Percentiles rank a stretch among this genome's conserved stretches.
phyloP scores from a whole-genome alignment of 2,888 invertebrate genomes.

The Chrysolina oricalcia region DNA sequence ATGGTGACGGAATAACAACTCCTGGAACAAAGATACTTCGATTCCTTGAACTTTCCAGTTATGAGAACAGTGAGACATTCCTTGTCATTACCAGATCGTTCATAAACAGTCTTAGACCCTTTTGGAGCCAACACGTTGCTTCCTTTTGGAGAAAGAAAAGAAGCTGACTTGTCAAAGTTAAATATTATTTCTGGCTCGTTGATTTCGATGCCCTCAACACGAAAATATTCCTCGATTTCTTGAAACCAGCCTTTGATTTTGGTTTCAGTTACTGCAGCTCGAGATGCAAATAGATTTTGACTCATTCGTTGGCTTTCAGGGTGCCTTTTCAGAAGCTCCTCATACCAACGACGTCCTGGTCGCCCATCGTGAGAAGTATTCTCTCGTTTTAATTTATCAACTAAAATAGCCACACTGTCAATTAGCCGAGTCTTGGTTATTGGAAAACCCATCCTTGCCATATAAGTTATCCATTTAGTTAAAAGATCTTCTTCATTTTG shows the following conservation, averaged over 20 bases:
- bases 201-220: background rate
- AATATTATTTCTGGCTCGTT: slow-evolving; percentile 30
- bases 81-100: slow-evolving; percentile 44
- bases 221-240: background rate
- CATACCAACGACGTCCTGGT: slow-evolving; percentile 3
- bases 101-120: slow-evolving; percentile 30
- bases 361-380: background rate
- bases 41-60: slow-evolving; percentile 8
- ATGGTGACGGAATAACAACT: too few relatives aligned
- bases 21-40: background rate
- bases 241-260: background rate
- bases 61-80: slow-evolving; percentile 44
- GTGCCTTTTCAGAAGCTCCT: too few relatives aligned
- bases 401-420: too few relatives aligned
- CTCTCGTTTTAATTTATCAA: slow-evolving; percentile 1
- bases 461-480: background rate
- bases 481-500: too few relatives aligned
- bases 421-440: background rate
- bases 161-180: slow-evolving; percentile 43
- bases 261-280: background rate
- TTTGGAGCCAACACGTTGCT: slow-evolving; percentile 29
- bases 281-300: too few relatives aligned
- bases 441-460: background rate
- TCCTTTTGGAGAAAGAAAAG: slow-evolving; percentile 38
- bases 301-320: background rate